phyloP scores from a whole-genome alignment of 2,888 invertebrate species.

The Sarcophaga variegata region DNA sequence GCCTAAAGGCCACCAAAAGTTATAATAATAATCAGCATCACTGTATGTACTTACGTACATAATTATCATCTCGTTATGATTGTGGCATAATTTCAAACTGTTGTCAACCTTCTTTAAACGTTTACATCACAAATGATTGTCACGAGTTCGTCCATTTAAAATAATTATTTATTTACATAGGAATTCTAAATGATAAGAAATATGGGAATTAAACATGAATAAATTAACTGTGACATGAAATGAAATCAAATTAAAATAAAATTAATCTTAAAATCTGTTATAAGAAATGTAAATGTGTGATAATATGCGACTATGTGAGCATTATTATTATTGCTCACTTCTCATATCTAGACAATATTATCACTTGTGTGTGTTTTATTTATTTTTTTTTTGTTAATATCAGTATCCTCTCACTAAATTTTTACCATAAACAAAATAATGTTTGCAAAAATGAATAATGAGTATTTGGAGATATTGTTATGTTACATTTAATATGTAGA shows the following conservation, averaged over 20 bases:
- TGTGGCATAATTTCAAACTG: slow-evolving; percentile 12
- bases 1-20: not conserved
- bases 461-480: too few relatives aligned
- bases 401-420: not conserved
- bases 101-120: slow-evolving; percentile 8
- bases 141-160: slow-evolving; percentile 30
- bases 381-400: not conserved
- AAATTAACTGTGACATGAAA: slow-evolving; percentile 45
- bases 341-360: slow-evolving; percentile 15
- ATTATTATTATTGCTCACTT: not conserved
- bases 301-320: not conserved
- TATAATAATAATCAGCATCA: too few relatives aligned
- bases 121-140: slow-evolving; percentile 16
- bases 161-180: slow-evolving; percentile 24
- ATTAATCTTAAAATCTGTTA: not conserved
- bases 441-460: slow-evolving; percentile 18
- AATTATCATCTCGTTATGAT: not conserved
- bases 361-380: not conserved
- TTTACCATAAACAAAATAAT: not conserved
- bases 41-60: not conserved
- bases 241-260: slow-evolving; percentile 24
- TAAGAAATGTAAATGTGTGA: not conserved
- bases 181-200: not conserved
- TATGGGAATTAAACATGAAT: slow-evolving; percentile 22
- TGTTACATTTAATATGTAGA: slow-evolving; percentile 17